These are phyloP conservation scores for Poliocrania exsul DNA, from an alignment of 2,797 vertebrate species.

Conservation along the genomic window DNA sequence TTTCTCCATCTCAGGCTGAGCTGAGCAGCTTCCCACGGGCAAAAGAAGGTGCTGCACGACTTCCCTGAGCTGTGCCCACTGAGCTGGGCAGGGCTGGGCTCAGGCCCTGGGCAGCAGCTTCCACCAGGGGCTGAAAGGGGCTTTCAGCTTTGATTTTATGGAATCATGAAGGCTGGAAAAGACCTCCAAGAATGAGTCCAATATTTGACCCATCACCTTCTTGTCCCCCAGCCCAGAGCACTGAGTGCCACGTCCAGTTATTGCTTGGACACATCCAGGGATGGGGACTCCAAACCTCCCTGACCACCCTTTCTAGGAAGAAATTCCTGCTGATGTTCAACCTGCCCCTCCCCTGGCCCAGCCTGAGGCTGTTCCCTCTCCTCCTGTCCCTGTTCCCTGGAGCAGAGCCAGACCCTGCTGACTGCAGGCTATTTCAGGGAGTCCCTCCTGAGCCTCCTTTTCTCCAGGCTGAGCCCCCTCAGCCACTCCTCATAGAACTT, in stretches of 20 bases:
- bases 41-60: background rate
- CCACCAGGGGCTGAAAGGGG: background rate
- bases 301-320: background rate
- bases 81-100: background rate
- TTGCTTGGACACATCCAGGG: background rate
- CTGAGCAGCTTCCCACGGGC: background rate
- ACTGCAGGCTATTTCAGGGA: too few relatives aligned
- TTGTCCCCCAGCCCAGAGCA: background rate
- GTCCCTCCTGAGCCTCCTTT: background rate
- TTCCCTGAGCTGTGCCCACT: background rate
- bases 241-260: background rate
- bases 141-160: background rate
- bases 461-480: background rate
- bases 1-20: fast-evolving
- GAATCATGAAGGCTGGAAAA: background rate
- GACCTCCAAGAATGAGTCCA: background rate
- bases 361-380: background rate
- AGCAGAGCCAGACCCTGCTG: background rate
- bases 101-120: background rate
- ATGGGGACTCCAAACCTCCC: background rate
- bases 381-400: background rate
- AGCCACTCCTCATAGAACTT: background rate
- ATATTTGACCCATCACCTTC: too few relatives aligned
- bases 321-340: background rate
- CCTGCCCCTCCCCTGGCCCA: background rate